These are phyloP conservation scores for Cylindroiulus punctatus DNA, from an alignment of 2,888 invertebrate genomes.

Conservation along the genomic window DNA sequence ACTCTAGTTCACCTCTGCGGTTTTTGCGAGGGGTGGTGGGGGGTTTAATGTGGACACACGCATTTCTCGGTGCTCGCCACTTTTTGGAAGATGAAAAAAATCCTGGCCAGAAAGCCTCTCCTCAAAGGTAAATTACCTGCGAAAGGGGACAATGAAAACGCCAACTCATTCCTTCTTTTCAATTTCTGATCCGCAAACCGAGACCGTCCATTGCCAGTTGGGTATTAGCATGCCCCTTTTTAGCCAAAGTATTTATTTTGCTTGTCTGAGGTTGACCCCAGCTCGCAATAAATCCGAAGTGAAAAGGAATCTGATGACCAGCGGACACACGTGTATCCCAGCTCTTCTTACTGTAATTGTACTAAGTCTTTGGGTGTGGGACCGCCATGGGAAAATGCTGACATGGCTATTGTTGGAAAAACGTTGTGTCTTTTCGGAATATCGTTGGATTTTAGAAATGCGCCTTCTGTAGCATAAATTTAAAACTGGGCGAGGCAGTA, in stretches of 20 bases:
- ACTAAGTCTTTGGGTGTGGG: too few species aligned
- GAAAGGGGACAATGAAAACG: conserved; percentile 50
- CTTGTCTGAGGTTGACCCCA: conserved; percentile 47
- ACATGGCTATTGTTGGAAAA: too few species aligned
- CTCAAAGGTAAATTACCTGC: conserved; percentile 47
- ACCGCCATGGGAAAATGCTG: too few species aligned
- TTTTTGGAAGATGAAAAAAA: background rate
- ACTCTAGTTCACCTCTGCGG: conserved; percentile 5
- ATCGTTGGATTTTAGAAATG: too few species aligned
- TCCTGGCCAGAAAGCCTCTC: background rate
- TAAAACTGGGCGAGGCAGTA: too few species aligned
- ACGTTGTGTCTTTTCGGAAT: too few species aligned
- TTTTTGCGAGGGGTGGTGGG: background rate
- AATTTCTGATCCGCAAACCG: conserved; percentile 43
- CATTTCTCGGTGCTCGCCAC: background rate
- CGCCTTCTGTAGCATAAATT: too few species aligned
- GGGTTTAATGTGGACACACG: background rate
- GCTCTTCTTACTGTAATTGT: too few species aligned
- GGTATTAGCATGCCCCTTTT: conserved; percentile 34
- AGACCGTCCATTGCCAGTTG: conserved; percentile 42
- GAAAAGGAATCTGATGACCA: conserved; percentile 8
- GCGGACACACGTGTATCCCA: background rate
- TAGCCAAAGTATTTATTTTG: conserved; percentile 25
- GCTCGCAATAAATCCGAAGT: background rate
- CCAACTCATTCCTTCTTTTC: conserved; percentile 43